phyloP scores from a whole-genome alignment of 2,797 vertebrate species.

The Melanotaenia trifasciata region DNA sequence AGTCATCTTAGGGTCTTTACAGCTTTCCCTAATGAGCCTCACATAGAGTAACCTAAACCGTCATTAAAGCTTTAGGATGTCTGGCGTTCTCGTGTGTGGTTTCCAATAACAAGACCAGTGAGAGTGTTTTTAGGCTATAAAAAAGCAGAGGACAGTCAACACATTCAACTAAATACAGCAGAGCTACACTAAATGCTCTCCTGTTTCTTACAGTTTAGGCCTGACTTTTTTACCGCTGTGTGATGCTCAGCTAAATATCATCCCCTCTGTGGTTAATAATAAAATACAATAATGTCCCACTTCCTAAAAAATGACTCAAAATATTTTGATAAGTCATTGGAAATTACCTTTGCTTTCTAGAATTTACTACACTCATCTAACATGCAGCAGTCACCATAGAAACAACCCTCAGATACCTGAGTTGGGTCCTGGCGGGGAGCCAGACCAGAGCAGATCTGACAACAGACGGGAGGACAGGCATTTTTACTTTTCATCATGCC shows the following conservation, averaged over 20 bases:
- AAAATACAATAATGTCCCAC: not conserved
- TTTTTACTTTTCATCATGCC: conserved; percentile 81
- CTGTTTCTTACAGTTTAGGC: not conserved
- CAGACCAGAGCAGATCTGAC: conserved; percentile 21
- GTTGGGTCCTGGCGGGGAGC: conserved; percentile 53
- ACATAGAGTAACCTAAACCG: conserved; percentile 75
- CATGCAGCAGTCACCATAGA: conserved; percentile 72
- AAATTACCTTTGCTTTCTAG: conserved; percentile 10
- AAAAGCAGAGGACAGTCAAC: not conserved
- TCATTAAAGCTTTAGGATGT: conserved; percentile 85
- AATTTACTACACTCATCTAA: conserved; percentile 14
- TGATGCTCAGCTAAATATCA: not conserved
- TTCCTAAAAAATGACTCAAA: not conserved
- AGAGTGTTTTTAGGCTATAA: conserved; percentile 67
- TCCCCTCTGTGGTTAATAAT: not conserved
- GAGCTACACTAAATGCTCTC: not conserved
- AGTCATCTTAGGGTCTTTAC: conserved; percentile 20
- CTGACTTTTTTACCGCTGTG: not conserved
- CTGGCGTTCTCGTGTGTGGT: conserved; percentile 60
- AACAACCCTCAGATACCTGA: conserved; percentile 73
- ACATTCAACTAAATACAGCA: not conserved
- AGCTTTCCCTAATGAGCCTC: conserved; percentile 32
- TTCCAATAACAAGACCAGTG: conserved; percentile 68
- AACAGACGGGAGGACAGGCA: conserved; percentile 11
- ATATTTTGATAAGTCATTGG: not conserved